Evolutionary conservation across 2,113 vertebrate species (phyloP).

Genomic region (Colaptes auratus): DNA sequence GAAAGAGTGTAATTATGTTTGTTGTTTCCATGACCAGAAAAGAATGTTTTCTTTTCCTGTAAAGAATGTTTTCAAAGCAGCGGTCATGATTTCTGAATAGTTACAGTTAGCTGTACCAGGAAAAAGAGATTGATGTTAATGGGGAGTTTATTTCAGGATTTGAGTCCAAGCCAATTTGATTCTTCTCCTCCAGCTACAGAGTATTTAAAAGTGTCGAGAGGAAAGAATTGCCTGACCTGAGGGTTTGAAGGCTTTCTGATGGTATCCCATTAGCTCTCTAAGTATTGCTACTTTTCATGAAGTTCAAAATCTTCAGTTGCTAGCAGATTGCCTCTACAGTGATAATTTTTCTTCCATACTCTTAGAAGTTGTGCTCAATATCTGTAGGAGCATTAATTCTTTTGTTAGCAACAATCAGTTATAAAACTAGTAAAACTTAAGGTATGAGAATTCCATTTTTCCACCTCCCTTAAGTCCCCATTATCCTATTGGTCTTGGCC

Average conservation of each 20-base stretch:
- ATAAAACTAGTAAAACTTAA: neutral
- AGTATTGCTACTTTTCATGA: slow-evolving; percentile 3
- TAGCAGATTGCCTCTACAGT: neutral
- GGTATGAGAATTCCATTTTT: neutral
- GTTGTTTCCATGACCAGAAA: neutral
- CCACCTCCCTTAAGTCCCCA: neutral
- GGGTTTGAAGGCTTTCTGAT: neutral
- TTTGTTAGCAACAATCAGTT: neutral
- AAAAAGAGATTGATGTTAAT: neutral
- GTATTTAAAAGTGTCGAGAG: neutral
- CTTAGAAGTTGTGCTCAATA: neutral
- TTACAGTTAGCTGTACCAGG: neutral
- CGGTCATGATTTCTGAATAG: neutral
- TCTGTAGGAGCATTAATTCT: neutral
- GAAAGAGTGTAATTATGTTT: neutral
- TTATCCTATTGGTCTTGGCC: neutral
- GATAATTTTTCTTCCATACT: neutral
- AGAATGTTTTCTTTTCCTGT: neutral
- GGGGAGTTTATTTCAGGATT: neutral
- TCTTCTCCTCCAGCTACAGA: neutral
- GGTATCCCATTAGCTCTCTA: neutral
- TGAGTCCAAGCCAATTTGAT: neutral
- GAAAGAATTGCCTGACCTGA: neutral
- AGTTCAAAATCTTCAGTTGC: neutral
- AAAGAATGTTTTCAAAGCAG: neutral